Base-by-base conservation (phyloP, 2,888 invertebrate species). In the Chorisops tibialis region DNA sequence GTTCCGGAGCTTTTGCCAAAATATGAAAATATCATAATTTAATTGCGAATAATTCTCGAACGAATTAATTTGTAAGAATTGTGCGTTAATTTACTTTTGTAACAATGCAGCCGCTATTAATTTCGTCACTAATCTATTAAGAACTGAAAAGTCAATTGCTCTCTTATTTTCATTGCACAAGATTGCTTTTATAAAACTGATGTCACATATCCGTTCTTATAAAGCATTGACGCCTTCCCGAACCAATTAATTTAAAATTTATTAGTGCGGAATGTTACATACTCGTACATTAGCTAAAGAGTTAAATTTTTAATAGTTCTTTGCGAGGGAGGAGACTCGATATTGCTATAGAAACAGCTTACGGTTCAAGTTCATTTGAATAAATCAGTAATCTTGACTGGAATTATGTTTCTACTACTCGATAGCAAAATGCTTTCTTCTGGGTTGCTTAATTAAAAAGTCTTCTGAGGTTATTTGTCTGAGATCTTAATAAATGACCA, bases 391-490 rank as follows among this genome's bases (percentile, higher is more conserved):
- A 41, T 41, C 41, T 18, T 18, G 18, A 18, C 41, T 18, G 41
- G 41, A 18, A 41, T 41, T 41, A 18, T 14, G 41, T 16, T 41
- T 3, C 83, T 30, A 30, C 30, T 7, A 7, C 30, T 30, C 30
- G n/a, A n/a, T n/a, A n/a, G n/a, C n/a, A n/a, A n/a, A n/a, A n/a
- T 24, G 24, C 24, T 30, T 30, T 30, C 5, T 30, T 7, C 30
- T 30, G 5, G 9, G 9, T 30, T 30, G 5, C 9, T 30, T 30
- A 30, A 30, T 30, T 30, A 9, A 30, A 30, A 30, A 30, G 30
- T 30, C 30, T 30, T 30, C 9, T 9, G 30, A 30, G 30, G 30
- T 30, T n/a, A n/a, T n/a, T n/a, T 30, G 30, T 30, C 30, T 30
- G 30, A 5, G 30, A 30, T 30, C 30, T 30, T 30, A 30, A 30